Percentiles rank a stretch among this genome's conserved stretches.
Conservation (phyloP, 2,113 vertebrate genomes). For the Poeciliopsis prolifica region DNA sequence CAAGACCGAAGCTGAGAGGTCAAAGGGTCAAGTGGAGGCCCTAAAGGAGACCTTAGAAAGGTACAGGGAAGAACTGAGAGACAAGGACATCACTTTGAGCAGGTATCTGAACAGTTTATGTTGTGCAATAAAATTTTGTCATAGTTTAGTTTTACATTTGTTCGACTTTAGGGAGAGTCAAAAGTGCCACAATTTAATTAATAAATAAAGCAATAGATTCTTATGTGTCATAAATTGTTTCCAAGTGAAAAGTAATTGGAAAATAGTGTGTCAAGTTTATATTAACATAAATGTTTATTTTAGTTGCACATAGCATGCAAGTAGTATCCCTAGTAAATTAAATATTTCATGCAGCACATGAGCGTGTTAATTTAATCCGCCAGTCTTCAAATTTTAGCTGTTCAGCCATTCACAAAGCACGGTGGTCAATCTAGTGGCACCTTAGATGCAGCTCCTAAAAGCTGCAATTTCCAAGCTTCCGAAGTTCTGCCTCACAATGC, state of each 20-base stretch:
- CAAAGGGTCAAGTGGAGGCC: conserved; percentile 72
- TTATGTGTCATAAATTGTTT: too few relatives aligned
- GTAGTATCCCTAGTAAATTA: too few relatives aligned
- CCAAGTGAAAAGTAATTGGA: too few relatives aligned
- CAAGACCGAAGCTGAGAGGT: conserved; percentile 70
- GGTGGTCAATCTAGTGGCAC: too few relatives aligned
- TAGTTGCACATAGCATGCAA: too few relatives aligned
- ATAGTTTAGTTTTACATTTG: not conserved
- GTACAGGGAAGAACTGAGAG: conserved; percentile 69
- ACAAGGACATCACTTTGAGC: conserved; percentile 63
- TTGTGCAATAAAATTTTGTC: not conserved
- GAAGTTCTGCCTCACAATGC: too few relatives aligned
- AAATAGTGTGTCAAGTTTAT: too few relatives aligned
- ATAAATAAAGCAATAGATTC: too few relatives aligned
- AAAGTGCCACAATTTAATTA: too few relatives aligned
- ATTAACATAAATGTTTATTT: too few relatives aligned
- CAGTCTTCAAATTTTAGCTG: not conserved
- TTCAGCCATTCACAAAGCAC: not conserved
- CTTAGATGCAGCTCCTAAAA: too few relatives aligned
- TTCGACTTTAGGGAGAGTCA: not conserved
- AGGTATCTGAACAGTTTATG: conserved; percentile 58
- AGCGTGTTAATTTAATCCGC: not conserved
- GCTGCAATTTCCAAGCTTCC: too few relatives aligned
- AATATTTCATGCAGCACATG: not conserved
- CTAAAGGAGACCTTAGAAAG: conserved; percentile 61